Conservation (phyloP, 2,113 vertebrate genomes). For the Rissa tridactyla region DNA sequence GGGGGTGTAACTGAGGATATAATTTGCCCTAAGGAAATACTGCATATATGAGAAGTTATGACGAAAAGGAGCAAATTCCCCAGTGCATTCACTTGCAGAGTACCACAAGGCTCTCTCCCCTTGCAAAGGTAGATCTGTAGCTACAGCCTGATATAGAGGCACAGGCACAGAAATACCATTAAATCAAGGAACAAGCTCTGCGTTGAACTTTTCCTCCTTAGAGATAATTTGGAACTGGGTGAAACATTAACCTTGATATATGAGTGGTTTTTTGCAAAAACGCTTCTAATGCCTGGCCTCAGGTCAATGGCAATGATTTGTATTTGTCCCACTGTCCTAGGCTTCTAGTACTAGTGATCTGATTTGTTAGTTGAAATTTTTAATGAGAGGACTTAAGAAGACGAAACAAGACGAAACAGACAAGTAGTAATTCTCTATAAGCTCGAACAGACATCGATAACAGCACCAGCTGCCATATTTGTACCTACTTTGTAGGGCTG, state of each 20-base stretch:
- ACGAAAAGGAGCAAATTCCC: background rate
- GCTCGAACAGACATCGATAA: slow-evolving; percentile 71
- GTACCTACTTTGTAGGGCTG: slow-evolving; percentile 99
- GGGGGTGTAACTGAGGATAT: background rate
- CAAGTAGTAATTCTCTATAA: slow-evolving; percentile 53
- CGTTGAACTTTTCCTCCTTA: background rate
- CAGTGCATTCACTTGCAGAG: background rate
- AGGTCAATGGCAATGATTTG: background rate
- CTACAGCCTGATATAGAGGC: background rate
- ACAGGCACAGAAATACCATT: background rate
- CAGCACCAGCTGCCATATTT: slow-evolving; percentile 82
- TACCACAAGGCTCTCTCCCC: background rate
- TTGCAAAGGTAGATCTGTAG: background rate
- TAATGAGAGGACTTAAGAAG: slow-evolving; percentile 14
- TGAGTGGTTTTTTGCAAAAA: background rate
- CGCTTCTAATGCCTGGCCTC: background rate
- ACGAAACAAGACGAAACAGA: slow-evolving; percentile 55
- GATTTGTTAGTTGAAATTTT: slow-evolving; percentile 50
- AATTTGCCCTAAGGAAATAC: background rate
- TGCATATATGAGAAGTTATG: background rate
- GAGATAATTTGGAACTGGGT: background rate
- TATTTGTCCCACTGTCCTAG: background rate
- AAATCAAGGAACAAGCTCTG: background rate
- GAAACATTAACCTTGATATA: background rate
- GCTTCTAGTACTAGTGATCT: slow-evolving; percentile 34